A percentile compares a stretch with the other conserved stretches of the same genome.
These are phyloP conservation scores for Gephyroberyx darwinii DNA, from an alignment of 2,797 vertebrate species.

Conservation along the genomic window DNA sequence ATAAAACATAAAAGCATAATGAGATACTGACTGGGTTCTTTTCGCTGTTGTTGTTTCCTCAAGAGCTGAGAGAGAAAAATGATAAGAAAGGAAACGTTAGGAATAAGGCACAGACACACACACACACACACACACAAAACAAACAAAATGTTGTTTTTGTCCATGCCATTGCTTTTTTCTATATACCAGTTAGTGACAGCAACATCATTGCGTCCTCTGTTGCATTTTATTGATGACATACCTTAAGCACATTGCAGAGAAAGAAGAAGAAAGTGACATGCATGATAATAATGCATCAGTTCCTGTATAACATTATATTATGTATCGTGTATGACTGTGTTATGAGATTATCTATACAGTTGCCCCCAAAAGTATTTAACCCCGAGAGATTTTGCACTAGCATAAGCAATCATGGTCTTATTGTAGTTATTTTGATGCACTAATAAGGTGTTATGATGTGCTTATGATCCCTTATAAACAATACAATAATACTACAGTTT, in stretches of 20 bases:
- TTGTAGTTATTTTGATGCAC: neutral
- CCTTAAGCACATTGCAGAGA: neutral
- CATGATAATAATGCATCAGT: neutral
- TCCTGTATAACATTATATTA: neutral
- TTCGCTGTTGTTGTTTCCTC: neutral
- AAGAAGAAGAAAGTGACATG: neutral
- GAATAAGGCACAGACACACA: neutral
- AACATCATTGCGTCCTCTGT: neutral
- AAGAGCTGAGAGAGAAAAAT: neutral
- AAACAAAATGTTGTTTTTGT: neutral
- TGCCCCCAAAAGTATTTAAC: neutral
- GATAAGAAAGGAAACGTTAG: neutral
- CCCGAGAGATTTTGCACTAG: neutral
- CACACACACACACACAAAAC: neutral
- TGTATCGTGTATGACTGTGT: neutral
- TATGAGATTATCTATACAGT: neutral
- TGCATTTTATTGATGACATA: neutral
- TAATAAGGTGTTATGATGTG: neutral
- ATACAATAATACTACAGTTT: too few relatives aligned
- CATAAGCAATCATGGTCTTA: neutral
- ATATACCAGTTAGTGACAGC: neutral
- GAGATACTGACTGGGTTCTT: neutral
- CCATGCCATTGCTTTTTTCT: neutral
- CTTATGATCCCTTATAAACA: too few relatives aligned
- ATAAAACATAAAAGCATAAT: conserved; percentile 10